Base-by-base conservation (phyloP, 2,113 vertebrate species). In the Ancistrus triradiatus region DNA sequence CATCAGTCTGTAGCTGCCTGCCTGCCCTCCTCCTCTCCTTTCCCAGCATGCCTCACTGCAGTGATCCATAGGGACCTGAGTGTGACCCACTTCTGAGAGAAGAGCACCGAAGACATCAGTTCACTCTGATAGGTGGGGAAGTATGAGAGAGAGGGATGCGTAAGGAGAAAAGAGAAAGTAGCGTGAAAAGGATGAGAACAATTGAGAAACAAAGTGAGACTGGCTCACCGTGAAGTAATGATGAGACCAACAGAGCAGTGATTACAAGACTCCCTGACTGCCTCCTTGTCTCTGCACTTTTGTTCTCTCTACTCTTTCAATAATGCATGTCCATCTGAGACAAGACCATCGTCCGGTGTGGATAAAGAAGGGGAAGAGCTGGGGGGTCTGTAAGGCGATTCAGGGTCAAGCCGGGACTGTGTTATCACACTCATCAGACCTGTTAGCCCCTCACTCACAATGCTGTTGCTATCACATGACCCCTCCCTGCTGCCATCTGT, bases 61-160 rank as follows among this genome's bases (percentile, higher is more conserved):
- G 81, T 73, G 81, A 82, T 88, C 85, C 84, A 75, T 77, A 81
- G 87, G 87, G 87, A 86, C 85, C 86, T 81, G 80, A 78, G 78
- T 77, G 69, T 89, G 87, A 89, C 87, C 87, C 87, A 88, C 80
- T 88, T 89, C 82, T 86, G 81, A 86, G 79, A 75, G 74, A 80
- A 68, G 69, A 69, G 37, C 19, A 50, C 49, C 49, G 46, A 75
- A 72, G 58, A 72, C 58, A 49, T 38, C 43, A 64, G 67, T 59
- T 44, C 27, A 67, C 57, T 47, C 44, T 40, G 53, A 72, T 24
- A 53, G 74, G 61, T 72, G 73, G 69, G 38, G 66, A 57, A 56
- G 50, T 60, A 52, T 68, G 37, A 59, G 27, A 76, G 51, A 70
- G 69, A 66, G 43, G 68, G 58, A 63, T 25, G 5, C 33, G 14